Conservation (phyloP, 1,140 invertebrate genomes). For the Paralvinella palmiformis region DNA sequence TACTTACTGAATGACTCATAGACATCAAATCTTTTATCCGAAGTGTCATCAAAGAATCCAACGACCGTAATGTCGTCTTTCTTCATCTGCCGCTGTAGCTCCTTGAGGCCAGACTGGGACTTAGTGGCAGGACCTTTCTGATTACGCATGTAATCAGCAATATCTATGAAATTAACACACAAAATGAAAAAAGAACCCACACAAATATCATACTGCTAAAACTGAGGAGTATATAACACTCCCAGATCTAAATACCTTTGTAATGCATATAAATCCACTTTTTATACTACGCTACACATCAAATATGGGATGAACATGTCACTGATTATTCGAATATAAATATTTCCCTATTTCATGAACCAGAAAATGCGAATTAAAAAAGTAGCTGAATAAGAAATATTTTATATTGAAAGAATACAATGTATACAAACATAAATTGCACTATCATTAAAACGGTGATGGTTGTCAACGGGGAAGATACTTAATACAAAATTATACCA, state of each 20-base stretch:
- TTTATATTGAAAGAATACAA: no score
- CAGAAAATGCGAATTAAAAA: no score
- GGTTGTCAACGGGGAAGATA: no score
- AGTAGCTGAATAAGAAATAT: no score
- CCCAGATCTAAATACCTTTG: background rate
- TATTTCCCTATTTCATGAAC: no score
- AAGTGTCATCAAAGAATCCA: conserved; percentile 54
- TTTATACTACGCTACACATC: no score
- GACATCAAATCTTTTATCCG: conserved; percentile 45
- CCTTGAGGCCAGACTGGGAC: conserved; percentile 42
- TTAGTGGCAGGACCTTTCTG: conserved; percentile 50
- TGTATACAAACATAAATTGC: no score
- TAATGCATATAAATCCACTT: background rate
- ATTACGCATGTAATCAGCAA: conserved; percentile 56
- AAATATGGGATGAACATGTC: no score
- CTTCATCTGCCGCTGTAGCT: conserved; percentile 31
- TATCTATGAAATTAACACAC: conserved; percentile 39
- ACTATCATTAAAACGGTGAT: no score
- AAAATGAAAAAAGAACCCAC: background rate
- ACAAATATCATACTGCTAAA: background rate
- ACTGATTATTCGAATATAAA: no score
- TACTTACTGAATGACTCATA: conserved; percentile 6
- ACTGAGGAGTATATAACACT: background rate
- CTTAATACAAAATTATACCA: no score
- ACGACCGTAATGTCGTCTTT: conserved; percentile 53